Evolutionary conservation across 2,888 invertebrate genomes (phyloP).

Genomic region (Ischnus inquisitorius): DNA sequence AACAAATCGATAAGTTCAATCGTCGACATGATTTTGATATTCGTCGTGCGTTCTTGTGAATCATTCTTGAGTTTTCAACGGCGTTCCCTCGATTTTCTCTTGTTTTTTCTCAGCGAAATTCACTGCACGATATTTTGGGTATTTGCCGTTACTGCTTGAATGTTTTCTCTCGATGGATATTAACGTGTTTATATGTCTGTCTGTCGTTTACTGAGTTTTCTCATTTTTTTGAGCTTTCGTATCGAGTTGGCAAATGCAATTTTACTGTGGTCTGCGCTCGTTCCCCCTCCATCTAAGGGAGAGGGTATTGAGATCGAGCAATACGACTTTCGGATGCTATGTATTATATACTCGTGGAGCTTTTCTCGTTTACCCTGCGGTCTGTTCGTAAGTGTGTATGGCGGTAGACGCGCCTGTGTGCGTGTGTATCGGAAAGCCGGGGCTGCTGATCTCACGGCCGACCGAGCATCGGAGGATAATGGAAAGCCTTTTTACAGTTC

Average conservation of each 20-base stretch:
- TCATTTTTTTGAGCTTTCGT: constrained; percentile 43
- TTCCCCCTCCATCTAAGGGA: constrained; percentile 1
- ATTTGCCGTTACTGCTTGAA: constrained; percentile 18
- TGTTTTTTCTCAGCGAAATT: neutral
- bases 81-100: constrained; percentile 35
- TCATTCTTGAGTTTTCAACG: neutral
- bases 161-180: constrained; percentile 14
- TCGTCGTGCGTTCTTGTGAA: constrained; percentile 25
- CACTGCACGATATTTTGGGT: constrained; percentile 10
- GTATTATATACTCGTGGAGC: constrained; percentile 16
- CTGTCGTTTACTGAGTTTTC: neutral
- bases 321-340: constrained; percentile 41
- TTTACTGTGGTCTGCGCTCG: constrained; percentile 6
- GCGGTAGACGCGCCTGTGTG: constrained; percentile 2
- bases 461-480: constrained; percentile 61
- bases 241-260: constrained; percentile 37
- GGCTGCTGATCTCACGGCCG: constrained; percentile 59
- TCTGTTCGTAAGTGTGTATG: constrained; percentile 34
- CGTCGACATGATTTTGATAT: constrained; percentile 30
- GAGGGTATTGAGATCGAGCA: constrained; percentile 28
- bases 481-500: constrained; percentile 63
- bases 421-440: constrained; percentile 2
- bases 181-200: neutral
- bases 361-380: constrained; percentile 31
- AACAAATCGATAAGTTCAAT: neutral